Evolutionary conservation across 1,140 invertebrate genomes (phyloP).

Genomic region (Ephestia elutella): DNA sequence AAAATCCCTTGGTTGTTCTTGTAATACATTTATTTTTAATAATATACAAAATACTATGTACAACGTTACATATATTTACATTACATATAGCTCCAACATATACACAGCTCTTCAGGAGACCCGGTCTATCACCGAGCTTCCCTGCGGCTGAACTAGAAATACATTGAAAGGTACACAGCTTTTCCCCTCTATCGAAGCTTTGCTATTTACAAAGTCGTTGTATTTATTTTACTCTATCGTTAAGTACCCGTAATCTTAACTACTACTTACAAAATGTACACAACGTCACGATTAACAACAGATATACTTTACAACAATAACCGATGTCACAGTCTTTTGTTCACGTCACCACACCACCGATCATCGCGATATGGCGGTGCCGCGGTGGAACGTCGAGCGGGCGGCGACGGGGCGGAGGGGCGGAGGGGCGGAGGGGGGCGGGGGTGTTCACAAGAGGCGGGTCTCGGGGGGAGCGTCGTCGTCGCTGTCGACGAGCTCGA

Average conservation of each 20-base stretch:
- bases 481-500: constrained; percentile 56
- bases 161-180: constrained; percentile 3
- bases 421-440: constrained; percentile 4
- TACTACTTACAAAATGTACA: constrained; percentile 1
- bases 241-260: not conserved
- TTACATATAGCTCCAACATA: constrained; percentile 1
- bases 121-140: not conserved
- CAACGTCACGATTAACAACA: not conserved
- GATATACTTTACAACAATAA: not conserved
- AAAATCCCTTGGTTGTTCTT: no score
- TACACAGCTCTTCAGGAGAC: not conserved
- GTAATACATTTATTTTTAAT: constrained; percentile 16
- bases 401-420: constrained; percentile 7
- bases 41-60: constrained; percentile 37
- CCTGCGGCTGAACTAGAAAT: not conserved
- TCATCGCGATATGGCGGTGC: not conserved
- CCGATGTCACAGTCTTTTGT: not conserved
- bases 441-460: constrained; percentile 35
- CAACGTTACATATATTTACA: constrained; percentile 25
- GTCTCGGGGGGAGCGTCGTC: constrained; percentile 50
- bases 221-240: not conserved
- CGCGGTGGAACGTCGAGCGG: constrained; percentile 1
- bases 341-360: not conserved
- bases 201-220: not conserved
- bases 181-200: not conserved